A percentile compares a stretch with the other conserved stretches of the same genome.
These are phyloP conservation scores for Tiliacea aurago DNA, from an alignment of 2,888 invertebrate species.

Conservation along the genomic window DNA sequence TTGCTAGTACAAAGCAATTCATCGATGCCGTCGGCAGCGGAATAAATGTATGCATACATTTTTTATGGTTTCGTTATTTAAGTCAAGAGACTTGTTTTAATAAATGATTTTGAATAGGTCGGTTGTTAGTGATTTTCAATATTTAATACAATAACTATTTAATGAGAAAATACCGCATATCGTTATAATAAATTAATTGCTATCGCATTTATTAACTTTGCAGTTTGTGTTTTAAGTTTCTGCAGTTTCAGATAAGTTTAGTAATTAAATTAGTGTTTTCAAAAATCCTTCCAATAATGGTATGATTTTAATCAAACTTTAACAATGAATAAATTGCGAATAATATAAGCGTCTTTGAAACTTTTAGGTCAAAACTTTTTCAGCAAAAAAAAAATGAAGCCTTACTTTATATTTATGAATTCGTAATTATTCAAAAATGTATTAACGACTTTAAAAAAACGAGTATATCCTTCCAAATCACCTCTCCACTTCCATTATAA, in stretches of 20 bases:
- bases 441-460: not conserved
- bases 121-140: not conserved
- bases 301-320: not conserved
- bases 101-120: no score
- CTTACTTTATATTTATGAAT: not conserved
- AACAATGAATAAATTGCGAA: not conserved
- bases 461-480: not conserved
- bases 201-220: not conserved
- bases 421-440: not conserved
- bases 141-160: not conserved
- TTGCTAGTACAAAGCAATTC: not conserved
- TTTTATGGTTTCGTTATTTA: not conserved
- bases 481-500: not conserved
- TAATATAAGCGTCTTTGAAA: not conserved
- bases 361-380: not conserved
- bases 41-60: not conserved
- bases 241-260: not conserved
- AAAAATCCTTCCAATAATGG: not conserved
- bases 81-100: no score
- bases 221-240: not conserved
- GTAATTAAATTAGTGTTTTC: not conserved
- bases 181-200: not conserved
- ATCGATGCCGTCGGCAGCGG: conserved; percentile 2
- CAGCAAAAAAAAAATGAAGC: not conserved
- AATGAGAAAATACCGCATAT: not conserved